Evolutionary conservation across 2,888 invertebrate species (phyloP), one percentile per base, ranked within the genome.

Genomic region (Teleiodes luculella): DNA sequence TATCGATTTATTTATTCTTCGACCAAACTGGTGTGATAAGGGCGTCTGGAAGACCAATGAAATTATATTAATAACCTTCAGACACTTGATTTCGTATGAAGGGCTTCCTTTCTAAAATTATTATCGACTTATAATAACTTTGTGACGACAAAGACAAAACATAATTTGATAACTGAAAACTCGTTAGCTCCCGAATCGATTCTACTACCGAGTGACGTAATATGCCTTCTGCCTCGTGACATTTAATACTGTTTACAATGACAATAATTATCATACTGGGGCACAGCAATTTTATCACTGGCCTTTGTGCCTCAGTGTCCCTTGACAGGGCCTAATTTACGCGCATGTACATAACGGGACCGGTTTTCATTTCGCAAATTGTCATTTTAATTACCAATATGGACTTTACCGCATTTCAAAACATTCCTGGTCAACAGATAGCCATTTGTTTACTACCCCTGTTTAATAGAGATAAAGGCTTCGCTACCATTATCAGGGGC

Each of bases 201-300:
- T 24, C 24, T 3, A 24, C 24, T 24, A 6, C 6, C 24, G 3
- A 24, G 24, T n/a, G n/a, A n/a, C n/a, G n/a, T n/a, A n/a, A n/a
- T n/a, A n/a, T n/a, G n/a, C n/a, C n/a, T n/a, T n/a, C n/a, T 31
- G 31, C 10, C 31, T 31, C 31, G 31, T 35, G 35, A 41, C 18
- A 41, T 43, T 43, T 43, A 13, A 8, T 41, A 28, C 30, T 82
- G 74, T 83, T 81, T 80, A 81, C 79, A 78, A 73, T 24, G 6
- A 24, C 6, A n/a, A 73, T 76, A 76, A 76, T 82, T 83, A 83
- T 82, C 79, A 72, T 65, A 67, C 30, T n/a, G n/a, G n/a, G 14
- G 56, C n/a, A 56, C 64, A 64, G 64, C 68, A 70, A 70, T 73
- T 76, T 79, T 83, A 83, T 78, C 75, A 57, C 59, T 73, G 73